These are phyloP conservation scores for Mormyrus hasselquistii DNA, from an alignment of 2,797 vertebrate genomes.

Conservation along the genomic window DNA sequence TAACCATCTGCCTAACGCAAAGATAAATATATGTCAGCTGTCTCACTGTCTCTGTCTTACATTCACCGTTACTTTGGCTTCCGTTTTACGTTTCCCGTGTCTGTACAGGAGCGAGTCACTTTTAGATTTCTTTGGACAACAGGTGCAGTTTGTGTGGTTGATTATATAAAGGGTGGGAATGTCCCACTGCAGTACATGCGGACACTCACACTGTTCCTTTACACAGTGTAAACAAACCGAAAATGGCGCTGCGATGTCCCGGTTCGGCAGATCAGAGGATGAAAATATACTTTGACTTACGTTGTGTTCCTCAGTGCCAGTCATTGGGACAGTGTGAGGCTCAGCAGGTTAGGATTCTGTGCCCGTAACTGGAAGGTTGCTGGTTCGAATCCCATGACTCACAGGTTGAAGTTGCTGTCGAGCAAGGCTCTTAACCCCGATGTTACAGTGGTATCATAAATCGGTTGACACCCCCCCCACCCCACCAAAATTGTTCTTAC, in stretches of 20 bases:
- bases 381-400: background rate
- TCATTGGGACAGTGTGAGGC: background rate
- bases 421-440: background rate
- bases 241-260: background rate
- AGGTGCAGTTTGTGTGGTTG: background rate
- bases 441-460: background rate
- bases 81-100: background rate
- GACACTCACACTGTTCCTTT: background rate
- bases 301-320: background rate
- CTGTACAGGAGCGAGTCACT: background rate
- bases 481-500: background rate
- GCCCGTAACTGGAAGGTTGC: background rate
- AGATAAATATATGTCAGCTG: background rate
- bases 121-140: background rate
- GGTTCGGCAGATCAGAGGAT: background rate
- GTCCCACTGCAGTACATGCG: background rate
- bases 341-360: background rate
- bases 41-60: background rate
- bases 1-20: conserved; percentile 29
- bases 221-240: background rate
- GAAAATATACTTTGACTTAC: background rate
- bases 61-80: background rate
- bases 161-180: background rate
- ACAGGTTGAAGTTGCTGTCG: background rate
- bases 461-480: background rate